phyloP scores from a whole-genome alignment of 2,888 invertebrate species.

The Spilosoma lubricipeda region DNA sequence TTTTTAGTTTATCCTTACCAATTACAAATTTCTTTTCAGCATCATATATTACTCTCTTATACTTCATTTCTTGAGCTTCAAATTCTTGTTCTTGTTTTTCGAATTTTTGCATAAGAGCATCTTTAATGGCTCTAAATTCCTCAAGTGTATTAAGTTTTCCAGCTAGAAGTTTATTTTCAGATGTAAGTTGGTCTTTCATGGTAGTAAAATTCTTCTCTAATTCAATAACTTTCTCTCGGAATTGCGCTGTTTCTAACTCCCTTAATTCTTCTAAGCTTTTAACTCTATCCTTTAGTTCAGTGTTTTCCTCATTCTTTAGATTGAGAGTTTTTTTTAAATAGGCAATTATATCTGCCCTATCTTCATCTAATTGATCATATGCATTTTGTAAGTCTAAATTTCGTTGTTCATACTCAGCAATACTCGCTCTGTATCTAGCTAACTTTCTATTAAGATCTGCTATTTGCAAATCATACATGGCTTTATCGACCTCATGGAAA shows the following conservation, averaged over 20 bases:
- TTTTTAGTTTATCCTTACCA: conserved; percentile 93
- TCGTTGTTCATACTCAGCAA: conserved; percentile 89
- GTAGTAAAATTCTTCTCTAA: conserved; percentile 90
- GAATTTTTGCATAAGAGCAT: conserved; percentile 93
- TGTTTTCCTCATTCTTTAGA: conserved; percentile 89
- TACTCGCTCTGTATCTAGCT: conserved; percentile 88
- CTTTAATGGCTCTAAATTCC: conserved; percentile 95
- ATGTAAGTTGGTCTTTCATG: conserved; percentile 93
- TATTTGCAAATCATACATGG: conserved; percentile 93
- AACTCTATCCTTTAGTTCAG: conserved; percentile 89
- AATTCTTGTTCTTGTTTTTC: conserved; percentile 91
- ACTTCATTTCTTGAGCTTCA: conserved; percentile 91
- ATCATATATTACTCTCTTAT: conserved; percentile 91
- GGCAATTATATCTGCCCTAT: conserved; percentile 93
- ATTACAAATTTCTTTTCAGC: conserved; percentile 91
- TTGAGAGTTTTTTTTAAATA: conserved; percentile 92
- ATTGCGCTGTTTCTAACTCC: conserved; percentile 88
- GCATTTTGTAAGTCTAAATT: conserved; percentile 88
- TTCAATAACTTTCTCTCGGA: conserved; percentile 88
- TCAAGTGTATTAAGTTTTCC: conserved; percentile 96
- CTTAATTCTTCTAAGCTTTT: conserved; percentile 90
- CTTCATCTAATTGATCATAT: conserved; percentile 90
- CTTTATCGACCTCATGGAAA: conserved; percentile 90
- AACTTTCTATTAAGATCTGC: conserved; percentile 93
- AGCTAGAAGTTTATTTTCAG: conserved; percentile 94